Percentiles rank a stretch among this genome's conserved stretches.
Conservation (phyloP, 53 echinoderm and acorn worm genomes). For the Holothuria scabra region DNA sequence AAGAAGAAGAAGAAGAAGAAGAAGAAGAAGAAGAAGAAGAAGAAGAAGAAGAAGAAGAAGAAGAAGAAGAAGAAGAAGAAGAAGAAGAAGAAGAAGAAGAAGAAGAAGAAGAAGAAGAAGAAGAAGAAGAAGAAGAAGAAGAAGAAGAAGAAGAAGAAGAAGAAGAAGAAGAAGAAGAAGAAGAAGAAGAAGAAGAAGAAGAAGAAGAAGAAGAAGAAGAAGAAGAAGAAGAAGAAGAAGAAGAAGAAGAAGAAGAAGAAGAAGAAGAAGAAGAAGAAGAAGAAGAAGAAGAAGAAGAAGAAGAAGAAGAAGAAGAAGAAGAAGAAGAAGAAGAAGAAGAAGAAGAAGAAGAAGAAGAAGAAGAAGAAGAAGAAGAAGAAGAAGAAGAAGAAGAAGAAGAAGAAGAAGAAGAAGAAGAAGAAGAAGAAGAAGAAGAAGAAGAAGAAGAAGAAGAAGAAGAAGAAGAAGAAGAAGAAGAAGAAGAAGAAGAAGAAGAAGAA, state of each 20-base stretch:
- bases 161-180: not conserved
- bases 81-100: not conserved
- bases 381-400: not conserved
- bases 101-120: not conserved
- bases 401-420: not conserved
- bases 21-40: slow-evolving; percentile 7
- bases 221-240: not conserved
- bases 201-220: not conserved
- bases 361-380: not conserved
- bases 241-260: not conserved
- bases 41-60: not conserved
- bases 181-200: slow-evolving; percentile 2
- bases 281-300: not conserved
- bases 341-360: not conserved
- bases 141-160: not conserved
- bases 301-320: slow-evolving; percentile 4
- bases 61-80: not conserved
- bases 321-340: not conserved
- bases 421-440: not conserved
- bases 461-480: slow-evolving; percentile 29
- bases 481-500: slow-evolving; percentile 22
- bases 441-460: not conserved
- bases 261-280: not conserved
- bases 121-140: not conserved
- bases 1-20: not conserved